Base-by-base conservation (phyloP, 1,140 invertebrate species). In the Zaprionus taronus region DNA sequence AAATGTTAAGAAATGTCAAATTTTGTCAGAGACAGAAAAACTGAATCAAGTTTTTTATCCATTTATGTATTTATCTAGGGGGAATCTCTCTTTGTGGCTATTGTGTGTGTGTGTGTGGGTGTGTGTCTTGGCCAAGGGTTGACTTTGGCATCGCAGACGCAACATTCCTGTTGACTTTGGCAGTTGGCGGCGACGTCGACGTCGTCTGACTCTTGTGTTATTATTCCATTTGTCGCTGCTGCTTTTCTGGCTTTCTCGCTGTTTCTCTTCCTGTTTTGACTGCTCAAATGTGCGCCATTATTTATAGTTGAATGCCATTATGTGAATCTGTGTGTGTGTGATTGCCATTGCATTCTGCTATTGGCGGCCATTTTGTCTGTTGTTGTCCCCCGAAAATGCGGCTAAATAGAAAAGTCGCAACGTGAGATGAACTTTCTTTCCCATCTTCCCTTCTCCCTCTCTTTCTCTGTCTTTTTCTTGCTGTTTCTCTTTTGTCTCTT, bases 211-310 rank as follows among this genome's bases (percentile, higher is more conserved):
- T 72, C 26, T 61, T 12, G 62, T 61, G 62, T 78, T 78, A 64
- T 74, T 69, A 58, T 78, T 53, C 61, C 76, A 78, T 78, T 78
- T 78, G 76, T 75, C 72, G 66, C 65, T 34, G 69, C 69, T 70
- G 72, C 69, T 74, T 73, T 69, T 36, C 53, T 9, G 22, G 14
- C 26, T 53, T 64, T 20, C n/a, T 47, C n/a, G n/a, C 41, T 11
- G 41, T 17, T 47, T 47, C 41, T 47, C n/a, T 47, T 78, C 72
- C 76, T 78, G 76, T 78, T 78, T 75, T 78, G 76, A 78, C 76
- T 78, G 76, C 64, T 74, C 68, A 77, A 67, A 72, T 76, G 68
- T 65, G 68, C 62, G 68, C 38, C 57, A 72, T 77, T 72, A 77
- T 72, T 77, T 65, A 76, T 67, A 36, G 53, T 63, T 56, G 74